phyloP scores from a whole-genome alignment of 2,888 invertebrate species.

The Andrena haemorrhoa region DNA sequence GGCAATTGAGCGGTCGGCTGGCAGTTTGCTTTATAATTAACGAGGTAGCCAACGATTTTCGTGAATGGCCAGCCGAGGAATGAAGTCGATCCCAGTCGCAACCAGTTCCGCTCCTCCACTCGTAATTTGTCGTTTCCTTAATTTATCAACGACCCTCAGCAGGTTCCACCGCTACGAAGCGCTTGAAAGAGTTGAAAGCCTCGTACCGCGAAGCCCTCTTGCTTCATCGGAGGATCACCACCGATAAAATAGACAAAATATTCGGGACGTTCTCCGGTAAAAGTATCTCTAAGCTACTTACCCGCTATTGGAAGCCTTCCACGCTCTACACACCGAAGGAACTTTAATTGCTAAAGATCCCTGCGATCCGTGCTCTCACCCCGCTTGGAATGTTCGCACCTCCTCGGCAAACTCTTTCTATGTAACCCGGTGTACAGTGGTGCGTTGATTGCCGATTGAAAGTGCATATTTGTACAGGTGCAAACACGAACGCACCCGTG shows the following conservation, averaged over 20 bases:
- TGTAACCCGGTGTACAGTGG: neutral
- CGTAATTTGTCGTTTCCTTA: slow-evolving; percentile 35
- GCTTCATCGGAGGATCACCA: neutral
- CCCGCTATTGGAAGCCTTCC: too few relatives aligned
- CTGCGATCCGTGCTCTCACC: neutral
- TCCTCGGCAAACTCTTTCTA: neutral
- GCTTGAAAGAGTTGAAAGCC: neutral
- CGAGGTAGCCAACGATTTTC: slow-evolving; percentile 34
- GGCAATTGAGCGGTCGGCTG: slow-evolving; percentile 19
- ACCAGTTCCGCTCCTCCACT: slow-evolving; percentile 30
- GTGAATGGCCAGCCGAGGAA: neutral
- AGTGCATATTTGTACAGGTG: slow-evolving; percentile 54
- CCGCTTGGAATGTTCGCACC: neutral
- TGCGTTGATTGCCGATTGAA: slow-evolving; percentile 57
- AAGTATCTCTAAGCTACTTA: too few relatives aligned
- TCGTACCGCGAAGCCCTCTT: neutral
- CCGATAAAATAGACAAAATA: neutral
- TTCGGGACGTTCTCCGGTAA: neutral
- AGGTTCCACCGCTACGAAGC: neutral
- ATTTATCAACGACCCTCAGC: slow-evolving; percentile 2
- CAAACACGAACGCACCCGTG: slow-evolving; percentile 31
- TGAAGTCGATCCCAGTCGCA: neutral
- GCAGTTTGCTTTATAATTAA: slow-evolving; percentile 39
- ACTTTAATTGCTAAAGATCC: neutral
- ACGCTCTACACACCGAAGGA: neutral